Base-by-base conservation (phyloP, 2,888 invertebrate genomes). In the Drosophila picticornis region DNA sequence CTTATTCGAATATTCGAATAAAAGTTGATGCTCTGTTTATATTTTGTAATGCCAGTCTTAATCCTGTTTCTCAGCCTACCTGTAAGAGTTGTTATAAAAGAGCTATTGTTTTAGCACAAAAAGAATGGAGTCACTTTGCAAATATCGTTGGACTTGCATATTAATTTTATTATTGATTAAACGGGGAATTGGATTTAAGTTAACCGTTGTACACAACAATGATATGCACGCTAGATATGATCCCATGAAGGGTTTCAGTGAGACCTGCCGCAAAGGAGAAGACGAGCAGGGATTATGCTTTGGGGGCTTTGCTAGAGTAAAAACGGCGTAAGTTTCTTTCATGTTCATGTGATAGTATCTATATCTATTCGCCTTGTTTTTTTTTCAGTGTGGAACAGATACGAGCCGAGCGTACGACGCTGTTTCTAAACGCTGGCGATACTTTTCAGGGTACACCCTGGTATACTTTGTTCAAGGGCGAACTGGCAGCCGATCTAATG, bases 351-450 rank as follows among this genome's bases (percentile, higher is more conserved):
- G 5, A 27, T 48, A 16, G 2, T n/a, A 46, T 25, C 25, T 25
- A 2, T 25, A 46, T 25, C 16, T 38, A 38, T 16, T 38, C 19
- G 2, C 7, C 22, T 11, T 13, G 11, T 13, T 0, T 34, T 53
- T 50, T 31, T 27, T 25, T 10, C 9, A 83, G 83, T 5, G n/a
- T 83, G 9, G 36, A 56, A 0, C 31, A 59, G 10, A 56, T 48
- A 0, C 68, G 81, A 25, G 52, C 61, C 7, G 31, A 57, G 5
- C 68, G 63, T 10, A 25, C 50, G 2, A 68, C 78, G 9, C 3
- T 98, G 2, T 97, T 96, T 88, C 94, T 98, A 19, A 97, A 97
- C 89, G 98, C 97, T 0, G 98, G 98, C 0, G 98, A 98, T 92
- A 97, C 97, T 2, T 98, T 96, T 92, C 96, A 97, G 19, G 98